Conservation (phyloP, 2,113 vertebrate species). For the Colossoma macropomum region DNA sequence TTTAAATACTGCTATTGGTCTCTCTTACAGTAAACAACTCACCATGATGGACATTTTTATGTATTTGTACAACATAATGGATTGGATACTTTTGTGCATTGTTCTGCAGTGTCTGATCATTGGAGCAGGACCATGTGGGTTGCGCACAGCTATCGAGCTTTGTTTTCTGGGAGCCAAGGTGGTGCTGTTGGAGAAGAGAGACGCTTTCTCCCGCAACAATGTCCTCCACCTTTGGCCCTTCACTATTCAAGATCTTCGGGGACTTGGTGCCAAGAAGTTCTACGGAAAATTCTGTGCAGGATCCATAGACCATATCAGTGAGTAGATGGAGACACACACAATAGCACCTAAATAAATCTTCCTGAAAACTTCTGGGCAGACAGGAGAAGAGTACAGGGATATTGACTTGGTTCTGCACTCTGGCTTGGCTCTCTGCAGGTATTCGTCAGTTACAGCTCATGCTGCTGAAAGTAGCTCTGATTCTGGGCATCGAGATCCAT, state of each 20-base stretch:
- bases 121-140: constrained; percentile 94
- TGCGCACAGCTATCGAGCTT: constrained; percentile 95
- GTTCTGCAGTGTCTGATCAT: constrained; percentile 93
- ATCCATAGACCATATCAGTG: constrained; percentile 98
- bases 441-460: constrained; percentile 98
- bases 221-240: constrained; percentile 97
- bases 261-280: constrained; percentile 97
- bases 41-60: too few relatives aligned
- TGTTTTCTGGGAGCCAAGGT: constrained; percentile 94
- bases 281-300: constrained; percentile 98
- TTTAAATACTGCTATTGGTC: too few relatives aligned
- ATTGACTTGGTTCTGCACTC: background rate
- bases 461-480: constrained; percentile 95
- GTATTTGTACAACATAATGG: background rate
- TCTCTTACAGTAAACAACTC: too few relatives aligned
- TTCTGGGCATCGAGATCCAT: constrained; percentile 96
- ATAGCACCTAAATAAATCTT: background rate
- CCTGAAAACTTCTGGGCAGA: too few relatives aligned
- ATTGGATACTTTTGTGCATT: background rate
- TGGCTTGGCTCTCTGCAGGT: constrained; percentile 75
- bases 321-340: constrained; percentile 68
- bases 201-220: constrained; percentile 96
- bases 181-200: constrained; percentile 94
- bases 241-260: constrained; percentile 94
- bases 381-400: background rate